Evolutionary conservation across 2,888 invertebrate species (phyloP).

Genomic region (Lasioglossum vierecki): DNA sequence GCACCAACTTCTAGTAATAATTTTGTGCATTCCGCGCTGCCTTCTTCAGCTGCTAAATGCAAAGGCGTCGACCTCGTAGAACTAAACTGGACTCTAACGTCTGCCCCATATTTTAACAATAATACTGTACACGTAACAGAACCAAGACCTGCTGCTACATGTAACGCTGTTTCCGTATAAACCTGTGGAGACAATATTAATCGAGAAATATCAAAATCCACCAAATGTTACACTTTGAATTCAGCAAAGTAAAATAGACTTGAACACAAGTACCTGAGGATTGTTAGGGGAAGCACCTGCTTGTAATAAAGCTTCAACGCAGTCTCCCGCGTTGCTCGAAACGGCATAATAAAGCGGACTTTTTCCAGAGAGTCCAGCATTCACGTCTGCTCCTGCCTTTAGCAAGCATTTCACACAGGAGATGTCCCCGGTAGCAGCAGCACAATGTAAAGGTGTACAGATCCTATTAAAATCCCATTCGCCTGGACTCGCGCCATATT

Average conservation of each 20-base stretch:
- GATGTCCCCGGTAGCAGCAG: conserved; percentile 88
- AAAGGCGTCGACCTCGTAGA: conserved; percentile 90
- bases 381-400: conserved; percentile 91
- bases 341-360: conserved; percentile 95
- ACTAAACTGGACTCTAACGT: conserved; percentile 90
- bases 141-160: conserved; percentile 92
- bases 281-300: conserved; percentile 93
- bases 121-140: conserved; percentile 89
- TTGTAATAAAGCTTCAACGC: conserved; percentile 89
- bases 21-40: conserved; percentile 91
- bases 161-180: conserved; percentile 93
- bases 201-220: neutral
- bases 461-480: conserved; percentile 89
- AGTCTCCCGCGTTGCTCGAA: conserved; percentile 90
- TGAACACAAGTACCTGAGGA: conserved; percentile 87
- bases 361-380: conserved; percentile 88
- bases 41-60: conserved; percentile 95
- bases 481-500: conserved; percentile 88
- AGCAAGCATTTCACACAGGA: conserved; percentile 88
- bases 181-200: conserved; percentile 85
- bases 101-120: conserved; percentile 91
- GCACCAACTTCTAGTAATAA: conserved; percentile 91
- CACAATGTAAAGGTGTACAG: conserved; percentile 91
- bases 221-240: neutral
- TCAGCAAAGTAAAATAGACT: neutral